Percentiles rank a stretch among this genome's conserved stretches.
These are phyloP conservation scores for Potamarius usumacintae DNA, from an alignment of 2,113 vertebrate species.

Conservation along the genomic window DNA sequence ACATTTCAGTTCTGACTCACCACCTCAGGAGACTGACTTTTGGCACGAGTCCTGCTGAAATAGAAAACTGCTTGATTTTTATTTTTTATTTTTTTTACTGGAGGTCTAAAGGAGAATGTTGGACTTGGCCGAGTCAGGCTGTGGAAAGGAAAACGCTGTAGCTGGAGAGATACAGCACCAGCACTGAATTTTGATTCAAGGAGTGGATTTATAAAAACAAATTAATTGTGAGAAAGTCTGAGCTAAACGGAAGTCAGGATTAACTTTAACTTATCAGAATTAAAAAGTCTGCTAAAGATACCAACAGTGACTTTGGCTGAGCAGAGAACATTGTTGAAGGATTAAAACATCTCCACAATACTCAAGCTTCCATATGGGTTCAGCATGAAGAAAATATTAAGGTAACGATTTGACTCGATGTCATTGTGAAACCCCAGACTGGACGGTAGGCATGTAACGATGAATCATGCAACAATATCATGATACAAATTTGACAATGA, in stretches of 20 bases:
- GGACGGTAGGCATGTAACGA: not conserved
- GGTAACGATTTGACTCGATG: not conserved
- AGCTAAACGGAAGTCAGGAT: not conserved
- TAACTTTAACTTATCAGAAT: not conserved
- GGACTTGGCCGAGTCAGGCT: not conserved
- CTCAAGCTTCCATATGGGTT: not conserved
- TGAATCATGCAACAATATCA: too few relatives aligned
- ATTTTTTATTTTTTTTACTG: not conserved
- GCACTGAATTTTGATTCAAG: not conserved
- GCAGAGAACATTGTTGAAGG: too few relatives aligned
- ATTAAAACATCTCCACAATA: too few relatives aligned
- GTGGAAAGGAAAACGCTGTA: not conserved
- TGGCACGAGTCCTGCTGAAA: not conserved
- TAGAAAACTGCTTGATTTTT: not conserved
- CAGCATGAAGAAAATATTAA: not conserved
- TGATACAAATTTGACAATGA: too few relatives aligned
- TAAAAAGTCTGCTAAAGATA: not conserved
- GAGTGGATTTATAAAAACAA: not conserved
- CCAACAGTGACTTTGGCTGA: not conserved
- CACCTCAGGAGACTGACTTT: not conserved
- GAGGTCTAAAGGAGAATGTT: not conserved
- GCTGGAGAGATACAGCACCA: not conserved
- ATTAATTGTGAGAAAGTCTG: not conserved
- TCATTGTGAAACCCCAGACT: not conserved
- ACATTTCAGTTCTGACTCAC: slow-evolving; percentile 8